phyloP scores from a whole-genome alignment of 1,140 invertebrate genomes.

The Orussus abietinus region DNA sequence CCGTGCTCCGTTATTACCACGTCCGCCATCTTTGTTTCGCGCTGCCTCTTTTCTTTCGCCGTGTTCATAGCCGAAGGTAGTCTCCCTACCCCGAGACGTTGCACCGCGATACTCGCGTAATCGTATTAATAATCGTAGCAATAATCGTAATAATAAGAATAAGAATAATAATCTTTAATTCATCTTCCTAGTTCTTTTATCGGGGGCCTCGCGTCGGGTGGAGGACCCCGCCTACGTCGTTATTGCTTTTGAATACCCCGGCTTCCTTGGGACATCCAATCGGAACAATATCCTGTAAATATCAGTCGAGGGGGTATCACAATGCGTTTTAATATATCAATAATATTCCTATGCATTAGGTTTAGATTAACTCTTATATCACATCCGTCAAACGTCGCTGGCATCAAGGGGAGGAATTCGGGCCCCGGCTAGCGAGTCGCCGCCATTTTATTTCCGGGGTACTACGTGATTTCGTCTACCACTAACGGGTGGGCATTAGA shows the following conservation, averaged over 20 bases:
- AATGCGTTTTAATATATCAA: constrained; percentile 26
- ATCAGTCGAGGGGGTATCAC: constrained; percentile 49
- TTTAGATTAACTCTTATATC: constrained; percentile 40
- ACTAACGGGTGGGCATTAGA: no score
- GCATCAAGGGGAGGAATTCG: no score
- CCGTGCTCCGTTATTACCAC: no score
- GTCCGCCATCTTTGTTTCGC: no score
- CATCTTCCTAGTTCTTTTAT: constrained; percentile 2
- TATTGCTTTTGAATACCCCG: constrained; percentile 54
- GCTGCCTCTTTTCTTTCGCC: no score
- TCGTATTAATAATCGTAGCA: not conserved
- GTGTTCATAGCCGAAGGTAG: no score
- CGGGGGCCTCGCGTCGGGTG: constrained; percentile 17
- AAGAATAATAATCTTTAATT: constrained; percentile 16
- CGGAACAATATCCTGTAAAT: constrained; percentile 55
- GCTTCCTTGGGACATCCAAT: constrained; percentile 50
- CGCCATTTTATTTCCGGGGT: no score
- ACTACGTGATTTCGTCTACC: no score
- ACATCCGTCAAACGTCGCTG: constrained; percentile 34
- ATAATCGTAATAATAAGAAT: not conserved
- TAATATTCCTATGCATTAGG: constrained; percentile 28
- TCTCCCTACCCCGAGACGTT: no score
- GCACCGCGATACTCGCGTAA: no score
- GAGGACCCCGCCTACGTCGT: constrained; percentile 33
- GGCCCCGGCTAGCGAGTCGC: no score